phyloP scores from a whole-genome alignment of 1,140 invertebrate species.

The Cherax destructor region DNA sequence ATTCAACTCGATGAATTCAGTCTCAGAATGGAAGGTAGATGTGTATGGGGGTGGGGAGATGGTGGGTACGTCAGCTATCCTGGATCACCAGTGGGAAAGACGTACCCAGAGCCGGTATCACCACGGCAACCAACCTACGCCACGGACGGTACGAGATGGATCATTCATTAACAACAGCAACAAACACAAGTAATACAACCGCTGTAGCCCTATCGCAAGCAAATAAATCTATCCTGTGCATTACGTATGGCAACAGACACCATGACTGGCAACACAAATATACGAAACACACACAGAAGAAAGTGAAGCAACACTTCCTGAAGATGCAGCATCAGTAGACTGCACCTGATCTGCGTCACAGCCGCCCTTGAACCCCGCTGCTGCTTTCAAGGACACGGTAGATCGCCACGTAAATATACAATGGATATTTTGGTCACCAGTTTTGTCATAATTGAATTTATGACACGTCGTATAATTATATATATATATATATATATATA shows the following conservation, averaged over 20 bases:
- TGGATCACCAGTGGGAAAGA: too few species aligned
- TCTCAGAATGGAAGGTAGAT: too few species aligned
- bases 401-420: background rate
- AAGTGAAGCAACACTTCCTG: too few species aligned
- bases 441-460: background rate
- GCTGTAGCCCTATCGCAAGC: background rate
- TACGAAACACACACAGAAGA: too few species aligned
- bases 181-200: background rate
- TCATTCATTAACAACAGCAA: background rate
- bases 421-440: background rate
- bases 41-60: too few species aligned
- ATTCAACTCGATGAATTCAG: too few species aligned
- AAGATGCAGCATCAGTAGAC: background rate
- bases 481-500: constrained; percentile 16
- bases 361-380: background rate
- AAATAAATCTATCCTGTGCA: too few species aligned
- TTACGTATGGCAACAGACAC: too few species aligned
- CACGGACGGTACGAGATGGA: background rate
- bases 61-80: too few species aligned
- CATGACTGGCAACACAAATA: too few species aligned
- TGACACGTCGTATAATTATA: background rate
- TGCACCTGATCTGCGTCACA: background rate
- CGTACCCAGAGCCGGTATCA: background rate
- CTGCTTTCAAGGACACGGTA: too few species aligned
- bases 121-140: background rate